Base-by-base conservation (phyloP, 2,888 invertebrate genomes). In the Pteria penguin region DNA sequence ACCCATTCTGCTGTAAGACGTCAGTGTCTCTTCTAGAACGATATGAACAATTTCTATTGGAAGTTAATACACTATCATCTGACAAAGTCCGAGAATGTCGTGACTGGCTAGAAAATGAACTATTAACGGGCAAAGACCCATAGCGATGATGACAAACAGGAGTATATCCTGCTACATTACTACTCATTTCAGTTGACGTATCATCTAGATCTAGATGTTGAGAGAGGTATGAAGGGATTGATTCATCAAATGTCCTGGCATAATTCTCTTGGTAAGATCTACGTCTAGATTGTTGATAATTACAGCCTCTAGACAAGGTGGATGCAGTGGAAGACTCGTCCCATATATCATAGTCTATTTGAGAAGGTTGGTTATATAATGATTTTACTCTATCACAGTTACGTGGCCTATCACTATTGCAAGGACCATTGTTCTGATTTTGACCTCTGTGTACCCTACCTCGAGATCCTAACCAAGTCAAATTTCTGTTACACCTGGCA, bases 291-390 rank as follows among this genome's bases (percentile, higher is more conserved):
- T 18, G 27, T 11, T 29, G 22, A 27, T 14, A 60, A 18, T 4
- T 32, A 14, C 31, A 57, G 32, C 32, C 22, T 57, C 57, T 57
- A 22, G 68, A 68, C 32, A 36, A n/a, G 11, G 68, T 32, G 11
- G 68, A 57, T n/a, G 68, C 68, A 31, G 68, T 68, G 22, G 68
- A 68, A 8, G 68, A 29, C 29, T 68, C 68, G 22, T 68, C 68
- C 68, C 68, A 68, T 2, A 68, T 45, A 14, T 68, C 68, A 24
- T 45, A 45, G 45, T 45, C 45, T 18, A 45, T 45, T 14, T 45
- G 45, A 8, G 11, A 18, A 18, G 45, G 45, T 8, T 14, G 18
- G 18, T 45, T 14, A 14, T 8, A 45, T 18, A 45, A 14, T 14
- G 18, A 18, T 14, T 45, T 8, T 8, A 8, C 45, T 45, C 45